A percentile compares a stretch with the other conserved stretches of the same genome.
Evolutionary conservation across 2,797 vertebrate species (phyloP).

Genomic region (Coilia nasus): DNA sequence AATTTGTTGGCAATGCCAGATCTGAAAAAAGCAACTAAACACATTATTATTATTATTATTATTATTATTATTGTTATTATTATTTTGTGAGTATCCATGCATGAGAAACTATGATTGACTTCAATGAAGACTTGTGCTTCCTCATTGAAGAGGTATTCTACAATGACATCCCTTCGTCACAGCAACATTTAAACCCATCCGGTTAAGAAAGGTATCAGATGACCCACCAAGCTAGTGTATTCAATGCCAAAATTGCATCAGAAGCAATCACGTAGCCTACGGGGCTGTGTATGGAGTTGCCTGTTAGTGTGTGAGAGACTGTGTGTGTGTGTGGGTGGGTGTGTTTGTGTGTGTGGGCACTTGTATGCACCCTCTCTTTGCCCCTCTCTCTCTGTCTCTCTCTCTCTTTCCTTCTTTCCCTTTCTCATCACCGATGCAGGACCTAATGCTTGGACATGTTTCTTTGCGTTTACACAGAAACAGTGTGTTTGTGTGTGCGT

Average conservation of each 20-base stretch:
- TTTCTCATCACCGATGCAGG: background rate
- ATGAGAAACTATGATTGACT: constrained; percentile 7
- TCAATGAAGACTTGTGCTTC: constrained; percentile 10
- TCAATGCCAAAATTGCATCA: constrained; percentile 14
- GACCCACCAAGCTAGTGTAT: background rate
- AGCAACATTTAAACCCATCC: background rate
- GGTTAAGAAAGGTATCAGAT: background rate
- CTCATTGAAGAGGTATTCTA: constrained; percentile 17
- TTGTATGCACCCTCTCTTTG: background rate
- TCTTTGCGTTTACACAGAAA: constrained; percentile 7
- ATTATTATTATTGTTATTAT: constrained; percentile 60
- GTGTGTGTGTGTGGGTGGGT: background rate
- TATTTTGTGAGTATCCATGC: constrained; percentile 26
- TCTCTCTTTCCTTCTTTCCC: background rate
- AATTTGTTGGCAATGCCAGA: constrained; percentile 5
- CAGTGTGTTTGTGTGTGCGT: background rate
- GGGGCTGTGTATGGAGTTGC: constrained; percentile 16
- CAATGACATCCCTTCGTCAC: constrained; percentile 7
- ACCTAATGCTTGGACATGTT: constrained; percentile 15
- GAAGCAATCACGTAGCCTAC: constrained; percentile 3
- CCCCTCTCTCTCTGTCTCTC: background rate
- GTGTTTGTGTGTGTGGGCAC: background rate
- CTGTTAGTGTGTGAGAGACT: background rate
- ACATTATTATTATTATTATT: constrained; percentile 54
- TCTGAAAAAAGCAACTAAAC: constrained; percentile 72